Conservation (phyloP, 1,140 invertebrate genomes). For the Matsumurasca onukii region DNA sequence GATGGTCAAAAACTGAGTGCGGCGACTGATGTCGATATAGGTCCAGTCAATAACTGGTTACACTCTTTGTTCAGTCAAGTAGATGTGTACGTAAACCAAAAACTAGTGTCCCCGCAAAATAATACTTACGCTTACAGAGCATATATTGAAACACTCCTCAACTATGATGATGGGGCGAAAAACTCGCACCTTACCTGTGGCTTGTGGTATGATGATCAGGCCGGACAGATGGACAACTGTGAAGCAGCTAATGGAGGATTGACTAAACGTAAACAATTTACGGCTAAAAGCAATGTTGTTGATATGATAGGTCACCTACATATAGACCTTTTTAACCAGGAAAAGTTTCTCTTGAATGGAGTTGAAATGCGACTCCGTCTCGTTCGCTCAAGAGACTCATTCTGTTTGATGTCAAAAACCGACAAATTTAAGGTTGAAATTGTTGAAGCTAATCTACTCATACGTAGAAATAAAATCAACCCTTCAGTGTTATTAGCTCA, state of each 20-base stretch:
- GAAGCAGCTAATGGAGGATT: constrained; percentile 41
- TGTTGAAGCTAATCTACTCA: constrained; percentile 44
- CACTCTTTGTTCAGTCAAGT: too few relatives aligned
- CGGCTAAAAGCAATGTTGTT: constrained; percentile 38
- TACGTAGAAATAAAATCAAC: constrained; percentile 46
- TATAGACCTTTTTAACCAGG: constrained; percentile 45
- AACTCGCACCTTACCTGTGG: constrained; percentile 45
- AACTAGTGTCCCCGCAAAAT: constrained; percentile 47
- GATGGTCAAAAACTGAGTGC: constrained; percentile 47
- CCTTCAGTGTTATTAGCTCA: constrained; percentile 45
- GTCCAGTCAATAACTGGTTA: constrained; percentile 8
- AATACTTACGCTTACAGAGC: constrained; percentile 50
- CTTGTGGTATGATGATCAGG: constrained; percentile 40
- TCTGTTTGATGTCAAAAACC: constrained; percentile 44
- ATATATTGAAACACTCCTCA: constrained; percentile 50
- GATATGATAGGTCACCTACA: constrained; percentile 39
- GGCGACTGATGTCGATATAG: constrained; percentile 35
- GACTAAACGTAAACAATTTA: constrained; percentile 38
- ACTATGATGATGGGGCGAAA: constrained; percentile 48
- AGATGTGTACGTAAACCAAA: constrained; percentile 50
- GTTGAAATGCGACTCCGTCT: constrained; percentile 47
- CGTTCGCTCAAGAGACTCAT: constrained; percentile 44
- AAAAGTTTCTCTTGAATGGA: constrained; percentile 48
- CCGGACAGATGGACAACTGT: constrained; percentile 41
- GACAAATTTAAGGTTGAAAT: constrained; percentile 37